Percentiles rank a stretch among this genome's conserved stretches.
phyloP scores from a whole-genome alignment of 2,797 vertebrate genomes.

The Notolabrus celidotus region DNA sequence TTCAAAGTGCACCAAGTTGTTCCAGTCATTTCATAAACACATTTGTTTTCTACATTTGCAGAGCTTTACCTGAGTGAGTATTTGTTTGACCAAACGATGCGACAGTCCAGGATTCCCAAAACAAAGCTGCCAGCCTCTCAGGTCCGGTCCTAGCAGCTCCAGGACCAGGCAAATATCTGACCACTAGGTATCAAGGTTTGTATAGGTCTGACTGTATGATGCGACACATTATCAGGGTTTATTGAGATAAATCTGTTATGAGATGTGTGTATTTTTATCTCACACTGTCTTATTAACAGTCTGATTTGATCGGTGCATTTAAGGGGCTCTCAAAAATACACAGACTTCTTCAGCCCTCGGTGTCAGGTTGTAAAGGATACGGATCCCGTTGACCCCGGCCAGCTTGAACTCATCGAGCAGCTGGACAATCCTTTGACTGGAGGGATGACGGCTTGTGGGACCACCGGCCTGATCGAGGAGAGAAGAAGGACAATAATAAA shows the following conservation, averaged over 20 bases:
- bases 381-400: constrained; percentile 87
- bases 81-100: constrained; percentile 83
- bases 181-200: constrained; percentile 53
- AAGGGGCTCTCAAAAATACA: too few species aligned
- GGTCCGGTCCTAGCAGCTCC: constrained; percentile 88
- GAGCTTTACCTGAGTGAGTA: constrained; percentile 86
- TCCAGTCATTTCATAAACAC: too few species aligned
- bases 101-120: constrained; percentile 83
- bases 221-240: neutral
- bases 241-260: too few species aligned
- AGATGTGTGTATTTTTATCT: too few species aligned
- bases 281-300: too few species aligned
- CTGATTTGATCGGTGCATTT: too few species aligned
- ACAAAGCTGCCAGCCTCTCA: constrained; percentile 84
- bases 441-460: constrained; percentile 76
- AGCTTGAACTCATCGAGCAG: constrained; percentile 91
- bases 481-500: neutral
- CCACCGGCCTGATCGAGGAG: constrained; percentile 79
- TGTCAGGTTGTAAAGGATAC: constrained; percentile 86
- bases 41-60: too few species aligned
- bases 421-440: constrained; percentile 81
- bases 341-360: too few species aligned
- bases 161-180: constrained; percentile 89
- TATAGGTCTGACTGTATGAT: neutral
- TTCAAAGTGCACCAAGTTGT: too few species aligned